phyloP scores from a whole-genome alignment of 92 coral and sea anemone species.

The Nematostella vectensis region DNA sequence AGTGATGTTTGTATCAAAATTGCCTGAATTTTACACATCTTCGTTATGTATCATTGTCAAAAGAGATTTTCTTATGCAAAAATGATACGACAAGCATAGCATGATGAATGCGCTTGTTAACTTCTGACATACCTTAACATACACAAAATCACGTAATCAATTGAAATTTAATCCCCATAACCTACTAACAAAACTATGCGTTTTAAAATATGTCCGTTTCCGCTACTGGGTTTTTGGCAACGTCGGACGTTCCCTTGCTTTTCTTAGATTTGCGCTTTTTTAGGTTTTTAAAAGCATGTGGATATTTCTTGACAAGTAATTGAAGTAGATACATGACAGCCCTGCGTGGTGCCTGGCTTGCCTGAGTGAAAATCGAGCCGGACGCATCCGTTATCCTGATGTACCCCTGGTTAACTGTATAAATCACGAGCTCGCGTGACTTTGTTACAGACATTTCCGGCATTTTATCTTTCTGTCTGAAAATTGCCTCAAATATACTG shows the following conservation, averaged over 20 bases:
- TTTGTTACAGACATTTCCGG: background rate
- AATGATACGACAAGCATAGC: no score
- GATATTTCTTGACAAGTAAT: background rate
- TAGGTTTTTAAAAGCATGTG: background rate
- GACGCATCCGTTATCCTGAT: background rate
- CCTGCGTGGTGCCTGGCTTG: background rate
- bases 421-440: conserved; percentile 3
- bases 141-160: no score
- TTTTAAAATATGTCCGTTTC: background rate
- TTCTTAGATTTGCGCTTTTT: background rate
- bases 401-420: background rate
- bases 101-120: no score
- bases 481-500: background rate
- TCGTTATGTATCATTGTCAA: no score
- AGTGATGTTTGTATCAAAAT: no score
- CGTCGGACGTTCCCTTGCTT: background rate
- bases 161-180: no score
- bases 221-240: background rate
- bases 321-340: background rate
- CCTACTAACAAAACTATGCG: no score
- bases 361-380: background rate
- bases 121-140: no score
- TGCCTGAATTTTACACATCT: no score
- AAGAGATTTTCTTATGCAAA: no score
- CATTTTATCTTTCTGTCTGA: background rate